phyloP scores from a whole-genome alignment of 2,797 vertebrate genomes.

The Trachops cirrhosus region DNA sequence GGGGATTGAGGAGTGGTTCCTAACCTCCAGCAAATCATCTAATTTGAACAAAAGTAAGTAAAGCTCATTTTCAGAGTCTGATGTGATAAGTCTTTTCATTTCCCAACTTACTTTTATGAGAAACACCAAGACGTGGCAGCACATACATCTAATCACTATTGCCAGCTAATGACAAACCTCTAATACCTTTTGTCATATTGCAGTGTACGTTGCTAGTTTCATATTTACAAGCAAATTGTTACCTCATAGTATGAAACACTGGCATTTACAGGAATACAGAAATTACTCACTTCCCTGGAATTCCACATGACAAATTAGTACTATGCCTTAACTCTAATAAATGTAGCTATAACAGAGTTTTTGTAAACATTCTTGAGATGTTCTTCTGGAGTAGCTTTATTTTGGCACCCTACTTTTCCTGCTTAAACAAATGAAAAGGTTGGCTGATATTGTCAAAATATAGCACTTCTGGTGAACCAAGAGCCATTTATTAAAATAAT shows the following conservation, averaged over 20 bases:
- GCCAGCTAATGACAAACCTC: conserved; percentile 75
- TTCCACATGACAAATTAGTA: conserved; percentile 83
- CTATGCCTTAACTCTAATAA: conserved; percentile 80
- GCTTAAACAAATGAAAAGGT: conserved; percentile 84
- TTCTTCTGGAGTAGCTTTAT: conserved; percentile 83
- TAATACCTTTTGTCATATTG: conserved; percentile 69
- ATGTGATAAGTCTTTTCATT: conserved; percentile 68
- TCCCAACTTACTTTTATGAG: conserved; percentile 62
- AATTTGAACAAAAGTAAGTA: not conserved
- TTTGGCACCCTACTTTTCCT: conserved; percentile 84
- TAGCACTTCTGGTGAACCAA: conserved; percentile 79
- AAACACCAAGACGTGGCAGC: conserved; percentile 63
- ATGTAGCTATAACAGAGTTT: conserved; percentile 81
- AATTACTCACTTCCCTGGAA: conserved; percentile 83
- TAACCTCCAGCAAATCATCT: conserved; percentile 41
- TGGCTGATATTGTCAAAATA: conserved; percentile 84
- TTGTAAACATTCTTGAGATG: conserved; percentile 85
- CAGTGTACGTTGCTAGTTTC: conserved; percentile 63
- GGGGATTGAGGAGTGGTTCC: not conserved
- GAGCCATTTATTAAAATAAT: conserved; percentile 82
- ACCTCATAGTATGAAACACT: conserved; percentile 76
- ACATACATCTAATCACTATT: conserved; percentile 70
- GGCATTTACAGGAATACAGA: conserved; percentile 79
- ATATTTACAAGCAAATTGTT: conserved; percentile 80
- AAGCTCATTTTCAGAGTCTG: conserved; percentile 44